A percentile compares a stretch with the other conserved stretches of the same genome.
These are phyloP conservation scores for Cyanoramphus novaezelandiae DNA, from an alignment of 2,113 vertebrate genomes.

Conservation along the genomic window DNA sequence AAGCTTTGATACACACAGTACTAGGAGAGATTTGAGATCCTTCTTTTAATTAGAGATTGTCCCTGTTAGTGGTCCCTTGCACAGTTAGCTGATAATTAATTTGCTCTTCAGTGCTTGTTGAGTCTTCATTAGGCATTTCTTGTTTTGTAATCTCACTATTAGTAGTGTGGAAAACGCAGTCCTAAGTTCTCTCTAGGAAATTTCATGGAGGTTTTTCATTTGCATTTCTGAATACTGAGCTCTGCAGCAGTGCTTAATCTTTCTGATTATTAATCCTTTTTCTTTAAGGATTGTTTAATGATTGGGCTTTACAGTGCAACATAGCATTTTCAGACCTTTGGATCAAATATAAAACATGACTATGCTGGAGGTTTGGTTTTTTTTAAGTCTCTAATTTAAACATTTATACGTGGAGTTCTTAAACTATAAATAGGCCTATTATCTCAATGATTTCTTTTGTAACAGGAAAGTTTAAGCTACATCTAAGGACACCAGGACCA, in stretches of 20 bases:
- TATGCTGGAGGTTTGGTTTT: not conserved
- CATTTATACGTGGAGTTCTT: not conserved
- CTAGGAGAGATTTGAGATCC: not conserved
- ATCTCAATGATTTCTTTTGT: not conserved
- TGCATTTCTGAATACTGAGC: not conserved
- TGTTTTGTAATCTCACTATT: not conserved
- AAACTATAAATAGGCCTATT: not conserved
- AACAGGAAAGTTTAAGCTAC: slow-evolving; percentile 36
- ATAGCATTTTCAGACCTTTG: not conserved
- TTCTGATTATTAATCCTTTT: not conserved
- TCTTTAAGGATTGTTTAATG: not conserved
- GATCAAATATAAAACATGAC: not conserved
- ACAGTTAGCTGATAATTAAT: not conserved
- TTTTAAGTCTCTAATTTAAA: not conserved
- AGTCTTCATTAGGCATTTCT: not conserved
- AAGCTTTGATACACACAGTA: fast-evolving
- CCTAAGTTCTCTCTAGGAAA: not conserved
- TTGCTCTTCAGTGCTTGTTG: not conserved
- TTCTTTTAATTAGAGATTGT: not conserved
- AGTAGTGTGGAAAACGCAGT: not conserved
- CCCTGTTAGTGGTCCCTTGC: not conserved
- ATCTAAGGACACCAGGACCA: slow-evolving; percentile 46
- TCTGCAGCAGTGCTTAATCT: not conserved
- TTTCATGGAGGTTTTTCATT: not conserved
- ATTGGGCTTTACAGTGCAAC: not conserved